phyloP scores from a whole-genome alignment of 2,888 invertebrate species.

The Pachydiplax longipennis region DNA sequence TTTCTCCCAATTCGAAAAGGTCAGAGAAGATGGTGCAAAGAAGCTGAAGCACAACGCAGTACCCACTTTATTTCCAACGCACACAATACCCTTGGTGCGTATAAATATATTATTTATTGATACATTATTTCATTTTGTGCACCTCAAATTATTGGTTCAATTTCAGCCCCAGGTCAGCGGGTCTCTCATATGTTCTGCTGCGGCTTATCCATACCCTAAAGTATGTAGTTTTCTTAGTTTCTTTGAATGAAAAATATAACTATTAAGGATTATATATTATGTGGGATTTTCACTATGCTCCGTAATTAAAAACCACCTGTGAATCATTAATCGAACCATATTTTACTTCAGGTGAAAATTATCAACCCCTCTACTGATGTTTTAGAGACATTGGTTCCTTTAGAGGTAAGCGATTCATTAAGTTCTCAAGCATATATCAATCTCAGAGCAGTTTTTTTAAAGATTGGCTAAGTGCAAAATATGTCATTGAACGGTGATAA shows the following conservation, averaged over 20 bases:
- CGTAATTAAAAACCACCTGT: no score
- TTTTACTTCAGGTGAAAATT: neutral
- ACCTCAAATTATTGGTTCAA: neutral
- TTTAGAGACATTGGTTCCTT: neutral
- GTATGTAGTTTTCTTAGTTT: neutral
- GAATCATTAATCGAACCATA: no score
- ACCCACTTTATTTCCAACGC: constrained; percentile 15
- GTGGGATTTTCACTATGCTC: neutral
- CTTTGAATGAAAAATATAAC: neutral
- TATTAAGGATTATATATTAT: neutral
- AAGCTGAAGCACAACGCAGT: constrained; percentile 17
- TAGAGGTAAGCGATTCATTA: neutral
- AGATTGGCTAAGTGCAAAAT: no score
- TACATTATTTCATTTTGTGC: neutral
- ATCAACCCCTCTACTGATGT: neutral
- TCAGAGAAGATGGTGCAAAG: constrained; percentile 12
- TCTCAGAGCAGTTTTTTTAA: no score
- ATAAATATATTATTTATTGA: neutral
- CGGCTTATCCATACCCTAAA: neutral
- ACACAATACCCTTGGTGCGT: constrained; percentile 6
- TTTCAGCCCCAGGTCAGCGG: neutral
- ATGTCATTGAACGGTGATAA: no score
- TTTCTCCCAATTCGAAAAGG: constrained; percentile 17
- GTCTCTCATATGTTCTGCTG: neutral
- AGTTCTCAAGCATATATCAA: no score